Conservation (phyloP, 2,797 vertebrate genomes). For the Taenioides sp. region DNA sequence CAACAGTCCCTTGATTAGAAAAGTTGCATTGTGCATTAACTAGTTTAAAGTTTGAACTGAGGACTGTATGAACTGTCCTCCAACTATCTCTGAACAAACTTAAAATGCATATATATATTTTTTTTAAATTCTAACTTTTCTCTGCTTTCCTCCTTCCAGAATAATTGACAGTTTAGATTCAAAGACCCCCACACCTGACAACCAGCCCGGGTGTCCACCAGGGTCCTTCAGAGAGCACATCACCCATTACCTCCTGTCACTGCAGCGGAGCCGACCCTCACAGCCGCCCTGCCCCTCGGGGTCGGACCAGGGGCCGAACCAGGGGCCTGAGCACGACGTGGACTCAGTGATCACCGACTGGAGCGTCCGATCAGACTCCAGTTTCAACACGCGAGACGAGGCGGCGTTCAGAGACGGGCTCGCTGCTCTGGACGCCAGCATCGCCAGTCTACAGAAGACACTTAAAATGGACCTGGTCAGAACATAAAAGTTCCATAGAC, state of each 20-base stretch:
- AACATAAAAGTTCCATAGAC: slow-evolving; percentile 25
- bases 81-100: too few relatives aligned
- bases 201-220: neutral
- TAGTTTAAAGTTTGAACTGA: too few relatives aligned
- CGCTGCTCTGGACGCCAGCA: slow-evolving; percentile 90
- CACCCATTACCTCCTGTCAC: slow-evolving; percentile 55
- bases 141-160: slow-evolving; percentile 24
- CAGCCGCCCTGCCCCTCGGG: neutral
- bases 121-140: too few relatives aligned
- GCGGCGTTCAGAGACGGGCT: slow-evolving; percentile 87
- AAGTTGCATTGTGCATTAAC: too few relatives aligned
- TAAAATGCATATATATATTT: too few relatives aligned
- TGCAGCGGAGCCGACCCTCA: slow-evolving; percentile 8
- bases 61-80: too few relatives aligned
- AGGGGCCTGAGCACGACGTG: slow-evolving; percentile 68
- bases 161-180: slow-evolving; percentile 4
- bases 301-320: neutral
- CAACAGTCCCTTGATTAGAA: too few relatives aligned
- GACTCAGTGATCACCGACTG: slow-evolving; percentile 78
- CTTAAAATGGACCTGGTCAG: slow-evolving; percentile 78
- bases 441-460: slow-evolving; percentile 86
- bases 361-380: slow-evolving; percentile 82
- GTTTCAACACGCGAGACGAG: slow-evolving; percentile 88
- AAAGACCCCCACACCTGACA: neutral
- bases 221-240: slow-evolving; percentile 32